Evolutionary conservation across 2,888 invertebrate species (phyloP).

Genomic region (Drosophila limbata): DNA sequence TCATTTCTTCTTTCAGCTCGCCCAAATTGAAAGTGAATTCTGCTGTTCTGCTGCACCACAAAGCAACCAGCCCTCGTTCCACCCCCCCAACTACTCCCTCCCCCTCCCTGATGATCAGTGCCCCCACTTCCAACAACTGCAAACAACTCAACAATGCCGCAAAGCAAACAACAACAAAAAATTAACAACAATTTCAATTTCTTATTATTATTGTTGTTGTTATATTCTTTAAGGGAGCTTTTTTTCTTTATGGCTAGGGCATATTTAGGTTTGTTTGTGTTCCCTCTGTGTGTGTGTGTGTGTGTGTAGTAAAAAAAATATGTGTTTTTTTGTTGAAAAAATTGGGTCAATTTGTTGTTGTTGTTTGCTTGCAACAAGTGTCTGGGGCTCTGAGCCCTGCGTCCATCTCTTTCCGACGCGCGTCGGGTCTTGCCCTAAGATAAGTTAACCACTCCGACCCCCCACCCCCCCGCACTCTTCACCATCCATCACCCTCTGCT

Average conservation of each 20-base stretch:
- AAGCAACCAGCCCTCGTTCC: background rate
- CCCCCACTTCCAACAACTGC: conserved; percentile 41
- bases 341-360: conserved; percentile 61
- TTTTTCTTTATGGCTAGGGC: conserved; percentile 61
- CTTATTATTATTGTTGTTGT: conserved; percentile 37
- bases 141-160: conserved; percentile 75
- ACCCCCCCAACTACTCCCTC: background rate
- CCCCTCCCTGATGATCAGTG: background rate
- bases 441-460: conserved; percentile 55
- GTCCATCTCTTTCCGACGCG: conserved; percentile 61
- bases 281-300: conserved; percentile 26
- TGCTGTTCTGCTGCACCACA: conserved; percentile 61
- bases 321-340: conserved; percentile 46
- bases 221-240: conserved; percentile 69
- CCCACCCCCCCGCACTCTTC: background rate
- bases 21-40: conserved; percentile 77
- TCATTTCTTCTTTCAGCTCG: conserved; percentile 62
- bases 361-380: conserved; percentile 74
- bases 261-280: conserved; percentile 73
- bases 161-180: conserved; percentile 69
- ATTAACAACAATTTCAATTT: conserved; percentile 77
- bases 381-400: conserved; percentile 56
- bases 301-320: conserved; percentile 57
- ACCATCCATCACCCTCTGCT: background rate
- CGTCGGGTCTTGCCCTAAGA: conserved; percentile 75